These are phyloP conservation scores for Portevinia maculata DNA, from an alignment of 2,888 invertebrate species.

Conservation along the genomic window DNA sequence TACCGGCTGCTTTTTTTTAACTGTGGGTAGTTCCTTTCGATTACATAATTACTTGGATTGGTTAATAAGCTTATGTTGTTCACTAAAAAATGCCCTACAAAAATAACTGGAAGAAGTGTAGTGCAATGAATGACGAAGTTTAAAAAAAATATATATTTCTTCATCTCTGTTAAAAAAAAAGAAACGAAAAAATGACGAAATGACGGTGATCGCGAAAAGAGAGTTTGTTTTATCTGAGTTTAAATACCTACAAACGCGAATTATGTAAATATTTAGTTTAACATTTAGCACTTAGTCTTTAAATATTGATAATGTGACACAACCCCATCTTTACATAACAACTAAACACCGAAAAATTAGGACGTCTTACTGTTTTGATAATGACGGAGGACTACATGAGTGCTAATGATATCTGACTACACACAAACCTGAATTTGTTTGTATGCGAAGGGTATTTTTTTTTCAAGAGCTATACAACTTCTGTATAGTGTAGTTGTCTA, in stretches of 20 bases:
- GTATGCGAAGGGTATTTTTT: too few species aligned
- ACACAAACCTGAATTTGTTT: too few species aligned
- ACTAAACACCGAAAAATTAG: not conserved
- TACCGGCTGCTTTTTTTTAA: conserved; percentile 1
- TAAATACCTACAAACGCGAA: conserved; percentile 1
- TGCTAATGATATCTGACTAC: not conserved
- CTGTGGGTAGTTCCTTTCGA: not conserved
- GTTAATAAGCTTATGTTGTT: conserved; percentile 18
- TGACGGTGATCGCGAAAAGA: too few species aligned
- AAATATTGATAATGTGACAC: not conserved
- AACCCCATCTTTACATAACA: not conserved
- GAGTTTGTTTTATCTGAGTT: too few species aligned
- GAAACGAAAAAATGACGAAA: too few species aligned
- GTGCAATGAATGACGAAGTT: too few species aligned
- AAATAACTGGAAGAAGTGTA: not conserved
- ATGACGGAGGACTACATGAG: too few species aligned
- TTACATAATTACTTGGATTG: conserved; percentile 33
- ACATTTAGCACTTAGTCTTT: not conserved
- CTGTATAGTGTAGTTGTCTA: too few species aligned
- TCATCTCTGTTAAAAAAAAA: not conserved
- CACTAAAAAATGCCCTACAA: conserved; percentile 10
- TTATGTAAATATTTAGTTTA: conserved; percentile 20
- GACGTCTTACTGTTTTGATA: not conserved
- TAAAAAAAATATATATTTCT: too few species aligned
- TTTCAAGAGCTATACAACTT: too few species aligned